These are phyloP conservation scores for Centrocercus urophasianus DNA, from an alignment of 2,113 vertebrate species.

Conservation along the genomic window DNA sequence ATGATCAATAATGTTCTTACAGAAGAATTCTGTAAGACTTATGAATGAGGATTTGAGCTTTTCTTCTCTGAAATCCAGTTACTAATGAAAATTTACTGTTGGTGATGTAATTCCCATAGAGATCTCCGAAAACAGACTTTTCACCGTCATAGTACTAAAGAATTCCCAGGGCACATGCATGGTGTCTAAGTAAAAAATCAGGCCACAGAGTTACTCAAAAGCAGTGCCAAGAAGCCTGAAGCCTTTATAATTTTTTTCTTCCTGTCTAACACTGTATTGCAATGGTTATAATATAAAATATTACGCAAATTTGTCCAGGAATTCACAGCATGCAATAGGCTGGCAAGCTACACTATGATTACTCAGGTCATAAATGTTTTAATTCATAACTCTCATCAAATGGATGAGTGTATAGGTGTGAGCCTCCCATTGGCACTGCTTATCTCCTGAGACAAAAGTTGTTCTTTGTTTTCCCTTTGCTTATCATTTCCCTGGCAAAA, in stretches of 20 bases:
- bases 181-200: neutral
- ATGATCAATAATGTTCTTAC: neutral
- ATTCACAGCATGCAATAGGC: neutral
- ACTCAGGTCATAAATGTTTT: neutral
- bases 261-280: neutral
- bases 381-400: neutral
- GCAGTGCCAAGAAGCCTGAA: neutral
- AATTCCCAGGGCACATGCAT: neutral
- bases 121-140: neutral
- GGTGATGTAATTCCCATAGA: fast-evolving
- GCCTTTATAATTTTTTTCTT: neutral
- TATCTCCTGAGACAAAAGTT: neutral
- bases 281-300: neutral
- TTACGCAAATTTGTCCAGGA: neutral
- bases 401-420: neutral
- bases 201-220: neutral
- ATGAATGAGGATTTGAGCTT: neutral
- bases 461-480: neutral
- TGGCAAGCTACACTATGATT: neutral
- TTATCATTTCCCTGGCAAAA: neutral
- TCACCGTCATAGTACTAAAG: neutral
- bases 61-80: neutral
- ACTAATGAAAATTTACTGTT: neutral
- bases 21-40: neutral
- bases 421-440: neutral